Conservation (phyloP, 2,888 invertebrate species). For the Eulithis testata region DNA sequence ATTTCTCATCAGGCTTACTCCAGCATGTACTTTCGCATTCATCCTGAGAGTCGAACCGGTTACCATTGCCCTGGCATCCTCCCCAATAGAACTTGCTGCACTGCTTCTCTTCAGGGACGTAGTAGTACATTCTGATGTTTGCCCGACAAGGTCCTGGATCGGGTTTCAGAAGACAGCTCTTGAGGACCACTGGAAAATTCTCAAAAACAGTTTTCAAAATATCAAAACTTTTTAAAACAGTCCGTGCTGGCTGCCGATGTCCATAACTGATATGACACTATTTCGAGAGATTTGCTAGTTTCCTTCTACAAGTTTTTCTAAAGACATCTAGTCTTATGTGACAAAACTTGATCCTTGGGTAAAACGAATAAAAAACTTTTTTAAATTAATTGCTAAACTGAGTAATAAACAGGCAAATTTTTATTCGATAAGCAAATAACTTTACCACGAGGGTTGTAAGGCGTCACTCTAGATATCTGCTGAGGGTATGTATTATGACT, state of each 20-base stretch:
- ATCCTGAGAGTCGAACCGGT: conserved; percentile 56
- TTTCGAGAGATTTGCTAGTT: too few relatives aligned
- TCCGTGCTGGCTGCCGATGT: too few relatives aligned
- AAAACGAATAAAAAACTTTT: too few relatives aligned
- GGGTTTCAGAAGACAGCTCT: conserved; percentile 64
- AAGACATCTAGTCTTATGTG: too few relatives aligned
- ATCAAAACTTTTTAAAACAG: too few relatives aligned
- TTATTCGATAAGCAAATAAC: neutral
- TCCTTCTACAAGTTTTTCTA: too few relatives aligned
- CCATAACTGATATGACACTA: too few relatives aligned
- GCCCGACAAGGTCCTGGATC: conserved; percentile 68
- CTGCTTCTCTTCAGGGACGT: conserved; percentile 38
- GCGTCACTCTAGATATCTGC: neutral
- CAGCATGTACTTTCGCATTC: conserved; percentile 57
- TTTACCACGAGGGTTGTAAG: conserved; percentile 13
- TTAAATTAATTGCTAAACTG: too few relatives aligned
- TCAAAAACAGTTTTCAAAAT: neutral
- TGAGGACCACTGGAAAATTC: conserved; percentile 58
- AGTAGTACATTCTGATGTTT: conserved; percentile 65
- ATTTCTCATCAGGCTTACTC: conserved; percentile 43
- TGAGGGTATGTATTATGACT: conserved; percentile 29
- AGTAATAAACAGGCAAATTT: too few relatives aligned
- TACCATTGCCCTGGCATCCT: conserved; percentile 77
- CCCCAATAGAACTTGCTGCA: conserved; percentile 69
- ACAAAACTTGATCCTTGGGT: too few relatives aligned